Conservation (phyloP, 2,113 vertebrate genomes). For the Eonycteris spelaea region DNA sequence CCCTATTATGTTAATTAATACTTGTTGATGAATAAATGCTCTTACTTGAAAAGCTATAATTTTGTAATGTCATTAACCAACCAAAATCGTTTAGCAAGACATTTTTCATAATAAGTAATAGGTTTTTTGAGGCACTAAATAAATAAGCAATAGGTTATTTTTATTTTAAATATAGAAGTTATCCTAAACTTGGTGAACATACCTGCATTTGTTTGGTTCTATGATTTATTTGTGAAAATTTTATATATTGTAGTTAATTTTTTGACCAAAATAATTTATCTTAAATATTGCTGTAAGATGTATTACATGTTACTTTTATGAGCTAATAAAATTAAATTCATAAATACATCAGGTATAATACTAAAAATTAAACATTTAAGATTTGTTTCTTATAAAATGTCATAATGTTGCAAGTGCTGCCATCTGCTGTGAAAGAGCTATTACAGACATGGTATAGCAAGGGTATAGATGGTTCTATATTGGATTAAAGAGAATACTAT, state of each 20-base stretch:
- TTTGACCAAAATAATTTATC: not conserved
- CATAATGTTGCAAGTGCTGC: conserved; percentile 37
- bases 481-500: not conserved
- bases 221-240: not conserved
- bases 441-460: not conserved
- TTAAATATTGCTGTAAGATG: not conserved
- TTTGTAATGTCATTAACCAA: not conserved
- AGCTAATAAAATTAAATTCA: not conserved
- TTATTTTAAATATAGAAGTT: not conserved
- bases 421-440: conserved; percentile 46
- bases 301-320: not conserved
- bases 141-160: not conserved
- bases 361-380: not conserved
- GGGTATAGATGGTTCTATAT: not conserved
- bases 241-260: not conserved
- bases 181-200: not conserved
- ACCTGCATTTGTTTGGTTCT: not conserved
- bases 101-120: not conserved
- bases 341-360: not conserved
- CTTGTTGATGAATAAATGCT: not conserved
- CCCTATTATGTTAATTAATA: not conserved
- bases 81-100: not conserved
- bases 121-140: not conserved
- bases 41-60: not conserved
- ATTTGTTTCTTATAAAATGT: not conserved